These are phyloP conservation scores for Chaetodon auriga DNA, from an alignment of 2,113 vertebrate species.

Conservation along the genomic window DNA sequence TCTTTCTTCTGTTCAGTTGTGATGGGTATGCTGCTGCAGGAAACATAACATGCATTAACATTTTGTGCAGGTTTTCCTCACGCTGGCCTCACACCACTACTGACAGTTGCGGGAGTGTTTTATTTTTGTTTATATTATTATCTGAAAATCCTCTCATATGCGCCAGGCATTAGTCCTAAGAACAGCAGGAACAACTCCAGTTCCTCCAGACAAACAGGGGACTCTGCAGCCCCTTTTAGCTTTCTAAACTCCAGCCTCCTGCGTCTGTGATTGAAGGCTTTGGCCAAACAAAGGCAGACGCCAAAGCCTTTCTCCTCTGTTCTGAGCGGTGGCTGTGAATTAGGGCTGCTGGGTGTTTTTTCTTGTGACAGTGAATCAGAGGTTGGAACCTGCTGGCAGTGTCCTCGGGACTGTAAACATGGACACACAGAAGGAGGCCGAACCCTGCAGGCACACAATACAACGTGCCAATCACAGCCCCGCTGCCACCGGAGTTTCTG, in stretches of 20 bases:
- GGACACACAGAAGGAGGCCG: constrained; percentile 37
- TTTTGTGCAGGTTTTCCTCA: neutral
- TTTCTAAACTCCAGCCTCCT: neutral
- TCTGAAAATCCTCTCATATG: no score
- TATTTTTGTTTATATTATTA: no score
- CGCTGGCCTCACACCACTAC: no score
- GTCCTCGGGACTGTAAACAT: constrained; percentile 43
- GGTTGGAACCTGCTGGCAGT: constrained; percentile 48
- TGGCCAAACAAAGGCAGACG: constrained; percentile 18
- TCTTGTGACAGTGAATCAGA: constrained; percentile 41
- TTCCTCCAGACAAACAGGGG: neutral
- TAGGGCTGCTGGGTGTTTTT: neutral
- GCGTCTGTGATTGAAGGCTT: constrained; percentile 40
- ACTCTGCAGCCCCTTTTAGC: neutral
- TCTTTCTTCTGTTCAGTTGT: neutral
- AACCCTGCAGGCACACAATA: constrained; percentile 47
- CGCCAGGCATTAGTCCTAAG: no score
- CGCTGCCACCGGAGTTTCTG: constrained; percentile 38
- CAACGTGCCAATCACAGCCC: constrained; percentile 54
- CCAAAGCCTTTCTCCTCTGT: constrained; percentile 25
- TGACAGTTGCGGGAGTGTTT: no score
- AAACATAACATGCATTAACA: neutral
- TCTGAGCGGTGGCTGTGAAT: constrained; percentile 38
- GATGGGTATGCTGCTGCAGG: neutral
- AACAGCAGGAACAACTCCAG: neutral